These are phyloP conservation scores for Microchirus variegatus DNA, from an alignment of 2,797 vertebrate genomes.

Conservation along the genomic window DNA sequence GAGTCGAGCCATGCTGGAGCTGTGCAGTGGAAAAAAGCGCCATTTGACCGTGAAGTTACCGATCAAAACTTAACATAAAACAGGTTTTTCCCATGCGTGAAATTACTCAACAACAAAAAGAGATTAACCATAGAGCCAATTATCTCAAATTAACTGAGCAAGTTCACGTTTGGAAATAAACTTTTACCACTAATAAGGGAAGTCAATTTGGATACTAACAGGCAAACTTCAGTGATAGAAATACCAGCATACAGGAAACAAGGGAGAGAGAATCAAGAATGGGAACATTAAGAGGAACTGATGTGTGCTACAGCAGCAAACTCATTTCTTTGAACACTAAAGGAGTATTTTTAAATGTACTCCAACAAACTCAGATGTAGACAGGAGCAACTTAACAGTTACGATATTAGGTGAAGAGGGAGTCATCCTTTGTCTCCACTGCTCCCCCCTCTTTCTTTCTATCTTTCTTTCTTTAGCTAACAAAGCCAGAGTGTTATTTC, in stretches of 20 bases:
- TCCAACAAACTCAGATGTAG: background rate
- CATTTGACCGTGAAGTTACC: conserved; percentile 7
- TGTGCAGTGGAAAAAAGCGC: too few species aligned
- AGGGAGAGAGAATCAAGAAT: background rate
- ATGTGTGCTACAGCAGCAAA: background rate
- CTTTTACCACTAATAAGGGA: background rate
- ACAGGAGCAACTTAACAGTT: conserved; percentile 12
- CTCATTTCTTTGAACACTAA: conserved; percentile 5
- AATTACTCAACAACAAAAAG: background rate
- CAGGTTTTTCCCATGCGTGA: background rate
- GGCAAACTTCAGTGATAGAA: background rate
- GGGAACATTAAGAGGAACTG: background rate
- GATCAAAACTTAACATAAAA: conserved; percentile 15
- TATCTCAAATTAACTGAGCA: conserved; percentile 1
- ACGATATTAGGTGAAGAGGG: conserved; percentile 12
- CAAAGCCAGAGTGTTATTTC: conserved; percentile 50
- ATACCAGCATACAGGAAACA: background rate
- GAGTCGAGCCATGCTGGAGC: too few species aligned
- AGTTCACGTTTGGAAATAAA: background rate
- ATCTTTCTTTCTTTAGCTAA: conserved; percentile 40
- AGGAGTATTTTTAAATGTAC: conserved; percentile 17
- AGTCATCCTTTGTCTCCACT: conserved; percentile 12
- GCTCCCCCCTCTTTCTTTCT: conserved; percentile 27
- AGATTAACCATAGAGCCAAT: background rate
- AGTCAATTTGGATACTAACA: background rate